A percentile compares a stretch with the other conserved stretches of the same genome.
These are phyloP conservation scores for Yponomeuta malinellus DNA, from an alignment of 2,888 invertebrate genomes.

Conservation along the genomic window DNA sequence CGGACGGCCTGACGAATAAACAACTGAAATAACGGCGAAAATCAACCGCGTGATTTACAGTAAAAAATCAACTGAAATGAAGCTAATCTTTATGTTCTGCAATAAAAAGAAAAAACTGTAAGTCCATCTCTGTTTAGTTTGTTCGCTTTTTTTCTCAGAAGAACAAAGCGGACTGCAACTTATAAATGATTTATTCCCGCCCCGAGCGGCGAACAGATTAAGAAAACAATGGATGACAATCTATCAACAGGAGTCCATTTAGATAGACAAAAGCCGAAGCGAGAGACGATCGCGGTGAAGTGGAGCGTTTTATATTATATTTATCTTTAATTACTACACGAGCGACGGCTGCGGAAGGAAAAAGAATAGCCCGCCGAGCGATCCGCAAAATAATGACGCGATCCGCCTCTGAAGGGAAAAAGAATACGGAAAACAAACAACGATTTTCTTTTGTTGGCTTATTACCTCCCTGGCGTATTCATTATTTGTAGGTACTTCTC, in stretches of 20 bases:
- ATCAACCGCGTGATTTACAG: not conserved
- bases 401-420: conserved; percentile 52
- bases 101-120: not conserved
- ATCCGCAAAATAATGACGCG: conserved; percentile 61
- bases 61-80: not conserved
- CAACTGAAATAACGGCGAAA: not conserved
- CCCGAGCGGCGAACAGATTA: conserved; percentile 54
- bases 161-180: conserved; percentile 32
- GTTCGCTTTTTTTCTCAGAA: conserved; percentile 4
- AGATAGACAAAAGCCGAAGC: conserved; percentile 58
- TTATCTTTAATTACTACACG: conserved; percentile 74
- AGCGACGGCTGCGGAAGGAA: conserved; percentile 28
- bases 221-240: conserved; percentile 69
- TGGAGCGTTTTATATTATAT: conserved; percentile 71
- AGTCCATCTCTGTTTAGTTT: conserved; percentile 1
- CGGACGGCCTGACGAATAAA: not conserved
- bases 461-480: conserved; percentile 66
- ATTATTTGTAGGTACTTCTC: conserved; percentile 50
- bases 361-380: conserved; percentile 21
- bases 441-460: conserved; percentile 73
- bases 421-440: conserved; percentile 64
- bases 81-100: not conserved
- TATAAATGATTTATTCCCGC: conserved; percentile 68
- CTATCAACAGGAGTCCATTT: conserved; percentile 64
- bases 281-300: conserved; percentile 50